Evolutionary conservation across 2,888 invertebrate genomes (phyloP), one percentile per base, ranked within the genome.

Genomic region (Cepaea hortensis): DNA sequence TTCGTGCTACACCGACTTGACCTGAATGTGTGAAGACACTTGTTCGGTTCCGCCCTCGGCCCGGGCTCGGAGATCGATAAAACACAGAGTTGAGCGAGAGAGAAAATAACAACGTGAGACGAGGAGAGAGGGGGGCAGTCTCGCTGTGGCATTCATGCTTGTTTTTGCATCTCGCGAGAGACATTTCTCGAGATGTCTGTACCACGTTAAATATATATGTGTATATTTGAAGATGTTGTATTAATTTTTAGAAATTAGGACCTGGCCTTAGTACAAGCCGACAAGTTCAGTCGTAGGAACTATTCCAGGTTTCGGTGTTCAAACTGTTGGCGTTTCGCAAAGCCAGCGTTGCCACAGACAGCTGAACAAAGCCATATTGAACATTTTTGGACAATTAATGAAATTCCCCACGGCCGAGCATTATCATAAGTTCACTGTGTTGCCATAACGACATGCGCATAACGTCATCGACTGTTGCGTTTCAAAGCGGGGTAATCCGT

Each of bases 391-490:
- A 72, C 15, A 85, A 72, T 80, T 70, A 72, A 80, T 85, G 61
- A 23, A 80, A 80, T 61, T 85, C 85, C 72, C 80, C 23, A 80
- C 72, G 72, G 86, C 65, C 86, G 76, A 76, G 81, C 86, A 86
- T 86, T 86, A 86, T 75, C 81, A 86, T 86, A 86, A 86, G 82
- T 86, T 86, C 81, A 50, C 68, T 68, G 18, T 76, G 86, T 86
- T 86, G 86, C 86, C 86, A 86, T 86, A 86, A 86, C 86, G 50
- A 86, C 86, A 86, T 86, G 86, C 48, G 86, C 50, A 75, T n/a
- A 35, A 81, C 86, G 86, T 86, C 86, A 86, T 76, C 75, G 48
- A 0, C 48, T 81, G 75, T 70, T 86, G 81, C 35, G 86, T 73
- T 73, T n/a, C 48, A 46, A 77, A 77, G 75, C 68, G 84, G 77